Base-by-base conservation (phyloP, 2,888 invertebrate species). In the Bibio marci region DNA sequence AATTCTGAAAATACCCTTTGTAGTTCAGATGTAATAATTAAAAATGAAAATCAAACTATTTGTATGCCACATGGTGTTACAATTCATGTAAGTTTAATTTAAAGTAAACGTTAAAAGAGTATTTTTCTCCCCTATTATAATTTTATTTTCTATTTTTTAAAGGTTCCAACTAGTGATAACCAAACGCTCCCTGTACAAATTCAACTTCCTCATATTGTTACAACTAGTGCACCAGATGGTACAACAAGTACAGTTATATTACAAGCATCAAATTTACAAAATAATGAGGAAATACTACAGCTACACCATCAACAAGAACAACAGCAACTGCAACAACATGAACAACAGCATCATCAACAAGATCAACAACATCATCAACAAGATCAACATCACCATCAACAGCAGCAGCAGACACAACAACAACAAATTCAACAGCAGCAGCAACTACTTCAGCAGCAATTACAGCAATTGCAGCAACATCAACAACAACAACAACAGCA, bases 151-250 rank as follows among this genome's bases (percentile, higher is more conserved):
- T 18, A 31, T 30, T 32, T 36, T 13, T 37, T 43, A 47, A 49
- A 73, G 73, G 71, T 73, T 40, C 71, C 73, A n/a, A 69, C 71
- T 17, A 67, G 70, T 44, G 45, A 49, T 41, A 71, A 68, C 56
- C 64, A 69, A 45, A 70, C 70, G 45, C 64, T 71, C 43, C 74
- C 74, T 2, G 71, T 76, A 14, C 74, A 75, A 56, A 76, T 76
- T 48, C 73, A 71, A 63, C 70, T 76, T 52, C 74, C 74, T 12
- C 71, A 67, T 40, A 39, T 49, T 18, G 39, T 49, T 14, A 47
- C 49, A 30, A 49, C 64, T 57, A 46, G 45, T 33, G 25, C 41
- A 28, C 28, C 42, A 5, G 41, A 43, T 35, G 45, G 45, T 18
- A 43, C 42, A 30, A 43, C 44, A 48, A 40, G 47, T 50, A 36